Conservation (phyloP, 2,888 invertebrate genomes). For the Onchidella celtica region DNA sequence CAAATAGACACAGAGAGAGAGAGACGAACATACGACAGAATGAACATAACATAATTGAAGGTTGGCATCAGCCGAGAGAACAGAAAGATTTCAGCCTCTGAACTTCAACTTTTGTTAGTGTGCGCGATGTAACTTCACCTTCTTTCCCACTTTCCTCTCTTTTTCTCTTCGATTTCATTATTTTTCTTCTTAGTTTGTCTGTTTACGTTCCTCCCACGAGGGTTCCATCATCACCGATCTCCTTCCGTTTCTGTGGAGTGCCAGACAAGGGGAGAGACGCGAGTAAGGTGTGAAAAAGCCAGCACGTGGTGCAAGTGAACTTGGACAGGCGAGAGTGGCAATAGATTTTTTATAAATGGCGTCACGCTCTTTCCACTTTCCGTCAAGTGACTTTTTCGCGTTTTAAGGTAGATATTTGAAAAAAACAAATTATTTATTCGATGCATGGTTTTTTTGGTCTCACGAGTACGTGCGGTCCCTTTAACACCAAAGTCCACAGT, state of each 20-base stretch:
- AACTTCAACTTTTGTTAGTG: not conserved
- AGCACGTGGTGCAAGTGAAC: not conserved
- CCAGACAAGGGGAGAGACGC: not conserved
- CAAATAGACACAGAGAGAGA: too few relatives aligned
- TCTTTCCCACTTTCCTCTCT: not conserved
- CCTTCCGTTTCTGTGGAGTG: not conserved
- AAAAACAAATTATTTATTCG: too few relatives aligned
- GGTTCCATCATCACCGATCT: not conserved
- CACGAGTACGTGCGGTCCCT: too few relatives aligned
- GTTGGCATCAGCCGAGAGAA: not conserved
- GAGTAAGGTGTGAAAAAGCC: not conserved
- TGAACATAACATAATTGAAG: too few relatives aligned
- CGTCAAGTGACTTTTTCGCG: too few relatives aligned
- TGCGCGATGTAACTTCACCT: not conserved
- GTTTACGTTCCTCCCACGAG: not conserved
- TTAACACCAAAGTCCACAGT: too few relatives aligned
- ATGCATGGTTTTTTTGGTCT: too few relatives aligned
- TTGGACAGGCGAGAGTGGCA: not conserved
- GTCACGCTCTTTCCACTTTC: too few relatives aligned
- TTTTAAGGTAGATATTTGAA: too few relatives aligned
- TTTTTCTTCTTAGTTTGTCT: not conserved
- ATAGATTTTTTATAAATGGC: not conserved
- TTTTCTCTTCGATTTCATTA: not conserved
- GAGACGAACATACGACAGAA: too few relatives aligned
- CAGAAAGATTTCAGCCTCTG: not conserved